Conservation (phyloP, 2,888 invertebrate species). For the Callimorpha dominula region DNA sequence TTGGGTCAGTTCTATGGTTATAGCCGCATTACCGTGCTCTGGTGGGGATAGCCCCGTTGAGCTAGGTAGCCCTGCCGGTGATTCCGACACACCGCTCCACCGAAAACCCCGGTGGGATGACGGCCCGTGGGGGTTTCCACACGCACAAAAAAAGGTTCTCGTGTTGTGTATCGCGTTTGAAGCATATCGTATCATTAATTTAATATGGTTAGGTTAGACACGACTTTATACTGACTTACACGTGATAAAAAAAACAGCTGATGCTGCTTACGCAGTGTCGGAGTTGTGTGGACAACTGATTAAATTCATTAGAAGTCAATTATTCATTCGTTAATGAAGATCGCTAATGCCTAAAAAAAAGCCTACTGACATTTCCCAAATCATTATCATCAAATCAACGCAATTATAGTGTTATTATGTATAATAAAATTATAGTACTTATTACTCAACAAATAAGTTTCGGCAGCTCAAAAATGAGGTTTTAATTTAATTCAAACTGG, state of each 20-base stretch:
- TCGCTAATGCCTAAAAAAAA: neutral
- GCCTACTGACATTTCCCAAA: neutral
- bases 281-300: neutral
- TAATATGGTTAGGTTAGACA: neutral
- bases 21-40: no score
- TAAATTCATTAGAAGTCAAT: neutral
- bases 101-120: no score
- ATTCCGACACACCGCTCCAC: no score
- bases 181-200: neutral
- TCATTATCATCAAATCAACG: neutral
- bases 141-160: no score
- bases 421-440: neutral
- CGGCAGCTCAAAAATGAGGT: neutral
- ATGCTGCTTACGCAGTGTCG: neutral
- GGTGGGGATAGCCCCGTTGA: no score
- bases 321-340: neutral
- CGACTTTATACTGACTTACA: neutral
- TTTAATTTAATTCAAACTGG: conserved; percentile 19
- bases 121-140: no score
- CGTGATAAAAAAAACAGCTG: neutral
- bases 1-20: no score
- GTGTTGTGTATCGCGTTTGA: neutral
- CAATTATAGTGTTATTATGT: conserved; percentile 2
- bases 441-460: conserved; percentile 6
- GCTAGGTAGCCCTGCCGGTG: no score